Conservation (phyloP, 2,113 vertebrate species). For the Grammomys surdaster region DNA sequence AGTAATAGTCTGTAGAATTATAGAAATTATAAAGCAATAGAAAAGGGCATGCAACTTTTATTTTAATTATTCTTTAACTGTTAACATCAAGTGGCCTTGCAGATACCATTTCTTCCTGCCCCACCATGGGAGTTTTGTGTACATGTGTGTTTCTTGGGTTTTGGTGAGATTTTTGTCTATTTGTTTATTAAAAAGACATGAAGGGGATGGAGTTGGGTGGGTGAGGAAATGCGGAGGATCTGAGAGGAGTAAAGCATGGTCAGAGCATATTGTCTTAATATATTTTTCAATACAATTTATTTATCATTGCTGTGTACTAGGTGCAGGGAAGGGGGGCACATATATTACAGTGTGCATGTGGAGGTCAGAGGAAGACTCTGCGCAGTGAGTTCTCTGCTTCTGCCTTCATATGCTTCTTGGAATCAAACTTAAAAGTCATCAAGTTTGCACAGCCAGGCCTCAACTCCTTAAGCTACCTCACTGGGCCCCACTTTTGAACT, state of each 20-base stretch:
- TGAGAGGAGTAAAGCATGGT: not conserved
- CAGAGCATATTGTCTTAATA: not conserved
- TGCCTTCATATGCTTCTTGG: not conserved
- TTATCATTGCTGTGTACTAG: too few species aligned
- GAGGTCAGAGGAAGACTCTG: not conserved
- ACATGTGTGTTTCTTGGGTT: not conserved
- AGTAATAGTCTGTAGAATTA: not conserved
- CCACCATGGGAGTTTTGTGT: too few species aligned
- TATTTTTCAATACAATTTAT: not conserved
- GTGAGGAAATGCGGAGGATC: not conserved
- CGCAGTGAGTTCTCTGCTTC: not conserved
- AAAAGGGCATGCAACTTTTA: not conserved
- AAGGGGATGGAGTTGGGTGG: not conserved
- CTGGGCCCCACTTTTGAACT: not conserved
- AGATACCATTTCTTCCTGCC: not conserved
- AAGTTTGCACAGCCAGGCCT: not conserved
- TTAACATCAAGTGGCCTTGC: not conserved
- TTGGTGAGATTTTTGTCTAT: not conserved
- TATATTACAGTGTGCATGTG: accelerated
- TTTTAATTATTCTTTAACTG: conserved; percentile 14
- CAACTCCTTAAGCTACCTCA: not conserved
- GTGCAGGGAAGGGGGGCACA: not conserved
- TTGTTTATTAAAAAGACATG: not conserved
- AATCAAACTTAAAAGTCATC: not conserved
- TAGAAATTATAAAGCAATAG: not conserved